Conservation (phyloP, 2,888 invertebrate genomes). For the Polydrusus pterygomalis region DNA sequence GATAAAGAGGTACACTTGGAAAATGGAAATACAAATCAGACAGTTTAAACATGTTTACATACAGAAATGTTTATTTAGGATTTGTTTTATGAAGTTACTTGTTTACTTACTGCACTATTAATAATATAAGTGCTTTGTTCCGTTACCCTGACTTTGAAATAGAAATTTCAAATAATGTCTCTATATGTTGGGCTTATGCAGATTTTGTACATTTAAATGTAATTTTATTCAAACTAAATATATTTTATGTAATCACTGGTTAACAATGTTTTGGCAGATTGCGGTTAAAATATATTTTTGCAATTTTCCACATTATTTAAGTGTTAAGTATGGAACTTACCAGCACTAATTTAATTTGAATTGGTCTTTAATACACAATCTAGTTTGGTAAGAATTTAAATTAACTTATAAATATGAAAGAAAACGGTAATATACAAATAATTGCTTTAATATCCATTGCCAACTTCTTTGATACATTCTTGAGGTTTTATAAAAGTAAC, state of each 20-base stretch:
- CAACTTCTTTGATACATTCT: slow-evolving; percentile 20
- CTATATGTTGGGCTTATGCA: too few species aligned
- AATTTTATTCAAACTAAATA: slow-evolving; percentile 7
- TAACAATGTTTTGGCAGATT: slow-evolving; percentile 3
- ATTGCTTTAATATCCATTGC: slow-evolving; percentile 11
- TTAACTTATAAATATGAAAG: slow-evolving; percentile 22
- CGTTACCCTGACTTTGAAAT: too few species aligned
- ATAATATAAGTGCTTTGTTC: too few species aligned
- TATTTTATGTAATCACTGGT: background rate
- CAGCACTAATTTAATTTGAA: slow-evolving; percentile 8
- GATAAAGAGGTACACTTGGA: too few species aligned
- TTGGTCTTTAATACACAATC: slow-evolving; percentile 18
- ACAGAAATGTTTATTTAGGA: too few species aligned
- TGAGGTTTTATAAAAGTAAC: slow-evolving; percentile 1
- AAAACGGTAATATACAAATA: slow-evolving; percentile 18
- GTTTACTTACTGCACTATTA: too few species aligned
- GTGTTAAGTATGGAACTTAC: slow-evolving; percentile 22
- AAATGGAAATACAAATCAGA: too few species aligned
- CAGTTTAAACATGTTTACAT: too few species aligned
- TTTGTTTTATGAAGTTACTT: too few species aligned
- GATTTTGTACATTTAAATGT: background rate
- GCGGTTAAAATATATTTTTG: slow-evolving; percentile 17
- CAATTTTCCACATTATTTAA: slow-evolving; percentile 21
- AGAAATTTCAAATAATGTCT: too few species aligned
- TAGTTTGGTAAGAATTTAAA: slow-evolving; percentile 22